Base-by-base conservation (phyloP, 2,113 vertebrate genomes). In the Asarcornis scutulata region DNA sequence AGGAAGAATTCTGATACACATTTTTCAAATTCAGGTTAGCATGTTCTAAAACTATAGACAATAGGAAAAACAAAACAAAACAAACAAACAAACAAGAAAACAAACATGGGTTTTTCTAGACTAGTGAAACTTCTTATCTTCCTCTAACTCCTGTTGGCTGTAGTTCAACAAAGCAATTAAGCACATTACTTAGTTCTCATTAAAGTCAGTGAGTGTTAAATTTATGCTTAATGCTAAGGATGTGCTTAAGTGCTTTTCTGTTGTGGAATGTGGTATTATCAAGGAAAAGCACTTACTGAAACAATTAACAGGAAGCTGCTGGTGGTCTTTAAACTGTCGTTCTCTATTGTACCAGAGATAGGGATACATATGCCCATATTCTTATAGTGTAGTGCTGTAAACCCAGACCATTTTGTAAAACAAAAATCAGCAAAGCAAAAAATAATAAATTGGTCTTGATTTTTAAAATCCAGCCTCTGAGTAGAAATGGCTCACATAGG, bases 141-240 rank as follows among this genome's bases (percentile, higher is more conserved):
- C 11, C 6, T 86, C 6, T 27, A 73, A 3, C 10, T 84, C 48
- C 42, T 84, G 12, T 56, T 92, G 25, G 34, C 74, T 84, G 0
- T 38, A 91, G 52, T 86, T 93, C 91, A 84, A 7, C 42, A 75
- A 83, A 79, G 69, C 83, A 60, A 56, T 81, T 93, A 86, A 91
- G 48, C 38, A 75, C 34, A 36, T 76, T 86, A 86, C 73, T 92
- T 93, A 63, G 52, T 68, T 88, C 52, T 86, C 53, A 59, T 56
- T 92, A 60, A 78, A 91, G 52, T 67, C 74, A 44, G 62, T 59
- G 69, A 38, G 62, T 82, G 68, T 92, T 89, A 92, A 79, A 78
- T 95, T 86, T 86, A 71, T 88, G 67, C 72, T 59, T 90, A 83
- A 50, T 71, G 31, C 38, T 86, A 34, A 80, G 56, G 50, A 78